These are phyloP conservation scores for Marmota monax DNA, from an alignment of 2,113 vertebrate species.

Conservation along the genomic window DNA sequence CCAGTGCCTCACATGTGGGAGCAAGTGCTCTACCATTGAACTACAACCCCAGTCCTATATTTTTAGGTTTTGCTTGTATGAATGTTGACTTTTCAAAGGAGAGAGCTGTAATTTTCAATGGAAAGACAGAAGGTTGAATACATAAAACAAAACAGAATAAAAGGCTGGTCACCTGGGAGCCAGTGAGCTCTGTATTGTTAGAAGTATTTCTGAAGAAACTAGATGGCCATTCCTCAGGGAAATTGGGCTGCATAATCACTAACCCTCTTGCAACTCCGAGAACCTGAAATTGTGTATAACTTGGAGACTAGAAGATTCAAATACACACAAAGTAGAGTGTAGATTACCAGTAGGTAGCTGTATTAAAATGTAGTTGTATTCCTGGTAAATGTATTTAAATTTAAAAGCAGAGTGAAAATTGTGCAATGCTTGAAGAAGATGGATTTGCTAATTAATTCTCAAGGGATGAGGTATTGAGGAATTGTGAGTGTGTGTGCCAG, in stretches of 20 bases:
- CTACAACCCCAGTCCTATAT: neutral
- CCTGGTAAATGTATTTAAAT: constrained; percentile 48
- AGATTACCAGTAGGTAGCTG: constrained; percentile 22
- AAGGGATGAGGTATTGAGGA: constrained; percentile 35
- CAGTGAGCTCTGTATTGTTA: constrained; percentile 44
- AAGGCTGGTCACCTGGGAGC: neutral
- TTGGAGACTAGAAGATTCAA: constrained; percentile 41
- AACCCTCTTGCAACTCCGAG: constrained; percentile 7
- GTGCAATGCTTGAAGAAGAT: constrained; percentile 49
- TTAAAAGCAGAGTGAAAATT: constrained; percentile 56
- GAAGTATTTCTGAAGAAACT: constrained; percentile 50
- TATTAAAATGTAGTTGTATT: constrained; percentile 64
- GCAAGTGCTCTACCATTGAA: too few species aligned
- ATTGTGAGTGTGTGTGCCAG: neutral
- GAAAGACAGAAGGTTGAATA: constrained; percentile 27
- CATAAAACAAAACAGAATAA: constrained; percentile 33
- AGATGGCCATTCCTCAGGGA: constrained; percentile 19
- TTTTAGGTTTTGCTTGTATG: constrained; percentile 53
- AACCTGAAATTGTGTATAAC: constrained; percentile 46
- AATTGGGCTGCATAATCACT: constrained; percentile 8
- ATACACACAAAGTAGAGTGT: constrained; percentile 5
- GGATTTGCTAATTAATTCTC: constrained; percentile 65
- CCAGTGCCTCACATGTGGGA: too few species aligned
- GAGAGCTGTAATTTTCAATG: constrained; percentile 53
- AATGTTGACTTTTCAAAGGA: constrained; percentile 45